Base-by-base conservation (phyloP, 2,113 vertebrate species). In the Ophthalmolycus amberensis region DNA sequence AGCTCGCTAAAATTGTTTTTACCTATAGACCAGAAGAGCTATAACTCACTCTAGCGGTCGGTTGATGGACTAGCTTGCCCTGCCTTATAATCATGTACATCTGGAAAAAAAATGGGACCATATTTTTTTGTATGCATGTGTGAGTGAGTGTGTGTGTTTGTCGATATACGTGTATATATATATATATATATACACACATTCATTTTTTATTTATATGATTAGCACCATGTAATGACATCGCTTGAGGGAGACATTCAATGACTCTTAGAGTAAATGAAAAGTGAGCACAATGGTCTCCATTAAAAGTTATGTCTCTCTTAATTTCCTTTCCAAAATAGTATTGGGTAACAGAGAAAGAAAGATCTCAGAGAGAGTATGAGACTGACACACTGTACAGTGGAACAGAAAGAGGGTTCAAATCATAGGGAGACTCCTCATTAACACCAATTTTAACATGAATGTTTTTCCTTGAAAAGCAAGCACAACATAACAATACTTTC, bases 221-320 rank as follows among this genome's bases (percentile, higher is more conserved):
- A 7, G 6, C 37, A 38, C 37, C 37, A 38, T 38, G 37, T 38
- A 38, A 38, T 83, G 87, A 65, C 71, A 70, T 50, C 34, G 65
- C 80, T 88, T 58, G 54, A 64, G 88, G 79, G 81, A 80, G 76
- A 88, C 71, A 72, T 89, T 79, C 64, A 88, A 88, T 89, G 86
- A 85, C 77, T 82, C 40, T 59, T 56, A 69, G 48, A 79, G 37
- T 66, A 83, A 80, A 67, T 71, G 48, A 50, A 70, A 79, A 66
- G 66, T 44, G 60, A 72, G 44, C 46, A 22, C 38, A 69, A 68
- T 37, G 37, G 37, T 37, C 37, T 37, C 37, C 5, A 37, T 5
- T 37, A 7, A 37, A 37, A 37, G 37, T 37, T 37, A 37, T 37
- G 4, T 37, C 3, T 37, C 3, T 37, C 37, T 37, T 54, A 25